Evolutionary conservation across 1,140 invertebrate genomes (phyloP).

Genomic region (Branchinecta lynchi): DNA sequence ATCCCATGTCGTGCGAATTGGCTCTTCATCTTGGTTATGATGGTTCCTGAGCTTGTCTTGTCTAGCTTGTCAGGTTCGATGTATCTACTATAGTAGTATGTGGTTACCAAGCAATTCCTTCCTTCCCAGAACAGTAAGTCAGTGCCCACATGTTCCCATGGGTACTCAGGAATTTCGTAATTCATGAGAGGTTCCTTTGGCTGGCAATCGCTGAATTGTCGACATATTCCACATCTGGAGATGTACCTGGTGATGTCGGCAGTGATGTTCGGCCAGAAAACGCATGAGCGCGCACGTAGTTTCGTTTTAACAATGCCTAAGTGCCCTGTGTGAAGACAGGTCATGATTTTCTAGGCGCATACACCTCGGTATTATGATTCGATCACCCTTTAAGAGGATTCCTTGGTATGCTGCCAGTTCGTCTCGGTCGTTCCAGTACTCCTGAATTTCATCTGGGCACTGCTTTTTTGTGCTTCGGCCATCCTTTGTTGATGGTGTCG

Average conservation of each 20-base stretch:
- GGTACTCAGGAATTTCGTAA: constrained; percentile 6
- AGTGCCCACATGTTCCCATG: constrained; percentile 8
- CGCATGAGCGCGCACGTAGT: constrained; percentile 4
- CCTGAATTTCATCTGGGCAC: constrained; percentile 5
- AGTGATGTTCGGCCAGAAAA: constrained; percentile 9
- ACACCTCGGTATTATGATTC: constrained; percentile 9
- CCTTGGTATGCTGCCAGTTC: constrained; percentile 8
- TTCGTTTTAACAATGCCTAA: constrained; percentile 10
- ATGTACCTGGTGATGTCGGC: constrained; percentile 8
- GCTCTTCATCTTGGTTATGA: constrained; percentile 6
- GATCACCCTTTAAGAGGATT: constrained; percentile 9
- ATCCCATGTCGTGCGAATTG: constrained; percentile 8
- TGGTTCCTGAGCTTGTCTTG: constrained; percentile 4
- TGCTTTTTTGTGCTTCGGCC: constrained; percentile 8
- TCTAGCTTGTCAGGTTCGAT: constrained; percentile 9
- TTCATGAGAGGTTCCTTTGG: constrained; percentile 9
- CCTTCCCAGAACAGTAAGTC: constrained; percentile 8
- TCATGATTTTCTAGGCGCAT: constrained; percentile 5
- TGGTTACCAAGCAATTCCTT: constrained; percentile 6
- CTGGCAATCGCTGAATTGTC: constrained; percentile 8
- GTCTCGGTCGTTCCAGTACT: constrained; percentile 1
- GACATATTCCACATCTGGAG: constrained; percentile 9
- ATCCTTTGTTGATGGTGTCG: constrained; percentile 9
- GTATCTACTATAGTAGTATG: constrained; percentile 1
- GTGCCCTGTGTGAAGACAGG: constrained; percentile 1